Evolutionary conservation across 2,797 vertebrate genomes (phyloP).

Genomic region (Phalanger gymnotis): DNA sequence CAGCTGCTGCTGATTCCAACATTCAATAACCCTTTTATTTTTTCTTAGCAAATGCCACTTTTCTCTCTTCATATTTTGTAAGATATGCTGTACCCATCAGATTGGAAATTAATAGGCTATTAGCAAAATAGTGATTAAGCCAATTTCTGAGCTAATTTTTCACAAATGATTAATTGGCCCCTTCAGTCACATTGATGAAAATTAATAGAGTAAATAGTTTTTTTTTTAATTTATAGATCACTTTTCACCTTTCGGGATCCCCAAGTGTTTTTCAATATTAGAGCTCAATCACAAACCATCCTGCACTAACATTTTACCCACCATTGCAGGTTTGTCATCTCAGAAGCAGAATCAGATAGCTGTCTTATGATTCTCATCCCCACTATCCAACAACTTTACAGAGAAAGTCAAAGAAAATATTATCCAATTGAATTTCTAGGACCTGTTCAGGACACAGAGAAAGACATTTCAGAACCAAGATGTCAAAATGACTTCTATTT

Average conservation of each 20-base stretch:
- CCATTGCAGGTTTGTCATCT: neutral
- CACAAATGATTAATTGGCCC: constrained; percentile 65
- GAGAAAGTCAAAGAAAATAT: neutral
- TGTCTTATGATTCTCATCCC: neutral
- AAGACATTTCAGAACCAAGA: neutral
- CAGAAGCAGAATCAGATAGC: neutral
- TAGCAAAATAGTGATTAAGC: constrained; percentile 69
- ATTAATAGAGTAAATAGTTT: constrained; percentile 41
- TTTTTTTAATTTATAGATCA: neutral
- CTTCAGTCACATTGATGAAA: constrained; percentile 73
- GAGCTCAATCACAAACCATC: neutral
- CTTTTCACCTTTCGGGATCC: neutral
- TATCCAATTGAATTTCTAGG: neutral
- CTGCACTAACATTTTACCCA: neutral
- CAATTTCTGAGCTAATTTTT: constrained; percentile 75
- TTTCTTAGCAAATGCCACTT: constrained; percentile 51
- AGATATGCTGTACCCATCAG: constrained; percentile 9
- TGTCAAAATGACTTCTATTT: neutral
- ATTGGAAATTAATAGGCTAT: constrained; percentile 1
- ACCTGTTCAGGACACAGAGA: neutral
- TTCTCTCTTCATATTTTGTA: constrained; percentile 62
- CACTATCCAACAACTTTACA: neutral
- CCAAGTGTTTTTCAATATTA: neutral
- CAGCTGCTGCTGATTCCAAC: neutral
- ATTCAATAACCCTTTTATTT: neutral